Percentiles rank a stretch among this genome's conserved stretches.
These are phyloP conservation scores for Trichonephila clavata DNA, from an alignment of 1,140 invertebrate species.

Conservation along the genomic window DNA sequence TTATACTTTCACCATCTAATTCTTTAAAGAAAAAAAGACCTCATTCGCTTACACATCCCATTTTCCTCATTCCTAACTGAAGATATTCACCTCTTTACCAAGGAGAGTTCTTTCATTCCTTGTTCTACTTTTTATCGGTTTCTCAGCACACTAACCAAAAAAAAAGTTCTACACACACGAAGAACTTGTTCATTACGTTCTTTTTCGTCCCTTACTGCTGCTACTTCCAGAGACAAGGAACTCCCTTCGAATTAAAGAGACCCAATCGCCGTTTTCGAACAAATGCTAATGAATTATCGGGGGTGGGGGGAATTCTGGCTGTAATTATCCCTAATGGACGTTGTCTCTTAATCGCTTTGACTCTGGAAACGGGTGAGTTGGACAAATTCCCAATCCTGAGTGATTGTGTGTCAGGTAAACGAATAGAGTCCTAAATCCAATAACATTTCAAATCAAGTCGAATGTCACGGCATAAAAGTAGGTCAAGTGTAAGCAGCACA, in stretches of 20 bases:
- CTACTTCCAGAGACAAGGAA: not conserved
- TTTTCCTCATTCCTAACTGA: not conserved
- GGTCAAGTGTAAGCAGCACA: conserved; percentile 38
- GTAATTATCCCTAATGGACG: conserved; percentile 57
- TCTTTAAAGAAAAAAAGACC: no score
- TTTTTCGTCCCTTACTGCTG: not conserved
- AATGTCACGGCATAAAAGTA: conserved; percentile 18
- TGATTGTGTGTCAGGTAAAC: conserved; percentile 49
- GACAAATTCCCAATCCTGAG: conserved; percentile 40
- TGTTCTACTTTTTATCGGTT: conserved; percentile 20
- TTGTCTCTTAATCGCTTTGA: conserved; percentile 37
- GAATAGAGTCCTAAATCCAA: conserved; percentile 42
- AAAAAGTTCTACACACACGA: not conserved
- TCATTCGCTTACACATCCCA: not conserved
- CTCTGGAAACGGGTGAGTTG: conserved; percentile 12
- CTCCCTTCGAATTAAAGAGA: not conserved
- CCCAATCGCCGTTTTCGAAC: not conserved
- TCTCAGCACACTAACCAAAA: not conserved
- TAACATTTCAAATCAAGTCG: conserved; percentile 55
- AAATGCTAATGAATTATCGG: conserved; percentile 66
- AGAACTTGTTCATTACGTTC: not conserved
- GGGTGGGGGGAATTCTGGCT: not conserved
- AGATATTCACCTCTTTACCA: not conserved
- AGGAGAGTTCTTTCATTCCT: not conserved
- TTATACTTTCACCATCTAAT: not conserved